Percentiles rank a stretch among this genome's conserved stretches.
Evolutionary conservation across 2,888 invertebrate genomes (phyloP).

Genomic region (Sericinus montela): DNA sequence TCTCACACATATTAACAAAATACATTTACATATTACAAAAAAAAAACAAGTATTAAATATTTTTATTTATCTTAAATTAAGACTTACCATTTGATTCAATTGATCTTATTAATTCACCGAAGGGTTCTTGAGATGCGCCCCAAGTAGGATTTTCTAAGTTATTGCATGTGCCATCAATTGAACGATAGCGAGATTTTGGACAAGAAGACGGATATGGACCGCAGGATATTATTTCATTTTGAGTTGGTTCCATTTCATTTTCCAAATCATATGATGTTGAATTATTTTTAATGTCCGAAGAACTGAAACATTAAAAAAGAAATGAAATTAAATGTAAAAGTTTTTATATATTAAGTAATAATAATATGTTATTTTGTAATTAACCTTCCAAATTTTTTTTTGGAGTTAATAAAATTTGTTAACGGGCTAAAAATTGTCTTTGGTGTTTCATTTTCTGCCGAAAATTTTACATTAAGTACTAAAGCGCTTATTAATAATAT

Average conservation of each 20-base stretch:
- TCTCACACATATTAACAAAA: too few species aligned
- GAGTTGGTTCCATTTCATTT: neutral
- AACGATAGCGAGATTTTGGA: neutral
- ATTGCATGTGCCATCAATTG: conserved; percentile 93
- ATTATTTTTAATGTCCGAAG: neutral
- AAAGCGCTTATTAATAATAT: neutral
- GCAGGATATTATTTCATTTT: neutral
- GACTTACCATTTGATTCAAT: conserved; percentile 1
- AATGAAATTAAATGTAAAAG: too few species aligned
- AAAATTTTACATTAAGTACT: neutral
- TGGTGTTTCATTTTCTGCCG: neutral
- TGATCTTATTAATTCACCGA: conserved; percentile 27
- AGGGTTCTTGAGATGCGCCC: conserved; percentile 84
- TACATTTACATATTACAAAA: too few species aligned
- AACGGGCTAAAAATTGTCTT: neutral
- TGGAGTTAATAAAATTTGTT: neutral
- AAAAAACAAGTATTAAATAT: too few species aligned
- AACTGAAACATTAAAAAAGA: too few species aligned
- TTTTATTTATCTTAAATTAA: neutral
- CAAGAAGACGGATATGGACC: neutral
- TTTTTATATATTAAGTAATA: too few species aligned
- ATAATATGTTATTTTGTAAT: too few species aligned
- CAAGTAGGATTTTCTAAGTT: conserved; percentile 86
- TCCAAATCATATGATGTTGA: neutral
- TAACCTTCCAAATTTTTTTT: neutral